A percentile compares a stretch with the other conserved stretches of the same genome.
These are phyloP conservation scores for Sardina pilchardus DNA, from an alignment of 2,113 vertebrate genomes.

Conservation along the genomic window DNA sequence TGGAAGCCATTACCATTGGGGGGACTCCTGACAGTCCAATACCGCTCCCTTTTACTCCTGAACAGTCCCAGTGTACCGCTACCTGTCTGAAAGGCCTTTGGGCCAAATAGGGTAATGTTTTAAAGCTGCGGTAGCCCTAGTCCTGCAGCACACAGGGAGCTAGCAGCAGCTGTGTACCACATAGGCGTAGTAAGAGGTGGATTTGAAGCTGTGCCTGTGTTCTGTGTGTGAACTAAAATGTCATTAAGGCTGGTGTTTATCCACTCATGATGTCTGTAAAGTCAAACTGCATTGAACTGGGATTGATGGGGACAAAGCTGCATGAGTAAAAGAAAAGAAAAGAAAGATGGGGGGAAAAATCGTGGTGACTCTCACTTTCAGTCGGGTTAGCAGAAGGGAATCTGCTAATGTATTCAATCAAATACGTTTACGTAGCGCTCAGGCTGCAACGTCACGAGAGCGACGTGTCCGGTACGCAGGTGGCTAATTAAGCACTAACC, in stretches of 20 bases:
- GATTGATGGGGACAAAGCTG: too few species aligned
- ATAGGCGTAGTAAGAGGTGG: not conserved
- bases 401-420: too few species aligned
- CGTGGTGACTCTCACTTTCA: too few species aligned
- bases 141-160: not conserved
- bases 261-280: not conserved
- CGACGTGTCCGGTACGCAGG: too few species aligned
- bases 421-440: too few species aligned
- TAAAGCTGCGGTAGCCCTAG: not conserved
- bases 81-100: not conserved
- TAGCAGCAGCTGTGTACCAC: not conserved
- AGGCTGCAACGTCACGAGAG: too few species aligned
- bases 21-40: not conserved
- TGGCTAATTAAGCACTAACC: too few species aligned
- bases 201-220: not conserved
- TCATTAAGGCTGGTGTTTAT: not conserved
- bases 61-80: not conserved
- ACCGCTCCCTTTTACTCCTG: not conserved
- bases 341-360: too few species aligned
- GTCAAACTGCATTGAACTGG: too few species aligned
- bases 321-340: too few species aligned
- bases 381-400: too few species aligned
- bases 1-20: not conserved
- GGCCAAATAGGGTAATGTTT: conserved; percentile 3
- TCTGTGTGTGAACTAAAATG: not conserved